A percentile compares a stretch with the other conserved stretches of the same genome.
Conservation (phyloP, 2,113 vertebrate genomes). For the Ceyx melanurus region DNA sequence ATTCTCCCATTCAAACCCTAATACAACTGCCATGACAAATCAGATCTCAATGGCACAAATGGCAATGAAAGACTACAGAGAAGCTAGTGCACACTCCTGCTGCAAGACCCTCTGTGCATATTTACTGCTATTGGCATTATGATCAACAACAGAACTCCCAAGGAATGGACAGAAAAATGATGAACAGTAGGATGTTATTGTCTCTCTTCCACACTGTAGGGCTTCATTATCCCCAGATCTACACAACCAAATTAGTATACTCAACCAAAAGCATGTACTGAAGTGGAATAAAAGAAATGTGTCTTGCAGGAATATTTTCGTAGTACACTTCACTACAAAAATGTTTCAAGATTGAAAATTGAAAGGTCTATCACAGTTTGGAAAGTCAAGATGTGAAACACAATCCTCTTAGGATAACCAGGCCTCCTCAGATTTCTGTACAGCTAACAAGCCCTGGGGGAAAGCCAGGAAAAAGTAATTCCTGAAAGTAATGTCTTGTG, state of each 20-base stretch:
- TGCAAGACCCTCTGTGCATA: neutral
- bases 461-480: neutral
- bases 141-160: neutral
- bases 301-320: neutral
- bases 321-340: neutral
- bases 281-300: neutral
- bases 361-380: neutral
- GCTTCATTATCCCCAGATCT: neutral
- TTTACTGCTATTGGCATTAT: neutral
- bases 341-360: neutral
- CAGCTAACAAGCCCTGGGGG: neutral
- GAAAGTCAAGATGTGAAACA: neutral
- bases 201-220: neutral
- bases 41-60: neutral
- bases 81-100: neutral
- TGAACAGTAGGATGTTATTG: neutral
- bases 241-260: neutral
- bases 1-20: neutral
- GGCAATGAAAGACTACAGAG: neutral
- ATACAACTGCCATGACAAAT: neutral
- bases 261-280: neutral
- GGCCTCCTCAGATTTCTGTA: neutral
- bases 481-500: neutral
- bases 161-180: neutral
- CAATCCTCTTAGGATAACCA: neutral